Percentiles rank a stretch among this genome's conserved stretches.
These are phyloP conservation scores for Abscondita cerata DNA, from an alignment of 2,888 invertebrate genomes.

Conservation along the genomic window DNA sequence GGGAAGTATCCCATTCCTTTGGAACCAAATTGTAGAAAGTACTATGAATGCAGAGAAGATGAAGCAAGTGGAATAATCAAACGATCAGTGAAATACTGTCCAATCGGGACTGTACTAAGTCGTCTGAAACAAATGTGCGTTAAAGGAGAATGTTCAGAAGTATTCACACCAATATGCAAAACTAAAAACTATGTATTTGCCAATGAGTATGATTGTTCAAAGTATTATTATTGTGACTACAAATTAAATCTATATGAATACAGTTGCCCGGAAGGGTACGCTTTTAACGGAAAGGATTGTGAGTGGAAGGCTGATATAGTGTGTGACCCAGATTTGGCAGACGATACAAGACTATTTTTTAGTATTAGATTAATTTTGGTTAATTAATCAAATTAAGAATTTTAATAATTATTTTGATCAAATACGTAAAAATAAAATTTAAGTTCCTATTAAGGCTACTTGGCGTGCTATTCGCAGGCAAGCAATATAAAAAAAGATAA, in stretches of 20 bases:
- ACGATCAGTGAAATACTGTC: slow-evolving; percentile 28
- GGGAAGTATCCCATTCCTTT: slow-evolving; percentile 42
- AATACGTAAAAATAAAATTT: no score
- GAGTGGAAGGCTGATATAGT: slow-evolving; percentile 10
- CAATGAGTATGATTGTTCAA: slow-evolving; percentile 39
- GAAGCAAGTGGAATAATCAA: slow-evolving; percentile 11
- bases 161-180: slow-evolving; percentile 1
- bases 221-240: slow-evolving; percentile 37
- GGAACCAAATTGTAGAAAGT: slow-evolving; percentile 36
- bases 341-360: neutral
- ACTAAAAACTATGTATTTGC: slow-evolving; percentile 17
- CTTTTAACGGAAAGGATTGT: slow-evolving; percentile 32
- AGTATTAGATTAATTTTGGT: no score
- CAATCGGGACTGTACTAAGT: neutral
- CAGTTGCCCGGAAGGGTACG: slow-evolving; percentile 33
- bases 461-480: no score
- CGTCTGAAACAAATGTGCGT: neutral
- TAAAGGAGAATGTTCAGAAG: neutral
- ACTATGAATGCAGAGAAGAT: slow-evolving; percentile 40
- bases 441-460: no score
- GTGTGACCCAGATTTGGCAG: neutral
- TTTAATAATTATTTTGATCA: no score
- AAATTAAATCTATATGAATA: slow-evolving; percentile 5
- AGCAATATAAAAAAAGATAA: no score
- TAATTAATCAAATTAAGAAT: no score